Base-by-base conservation (phyloP, 1,140 invertebrate genomes). In the Bombus difficillimus region DNA sequence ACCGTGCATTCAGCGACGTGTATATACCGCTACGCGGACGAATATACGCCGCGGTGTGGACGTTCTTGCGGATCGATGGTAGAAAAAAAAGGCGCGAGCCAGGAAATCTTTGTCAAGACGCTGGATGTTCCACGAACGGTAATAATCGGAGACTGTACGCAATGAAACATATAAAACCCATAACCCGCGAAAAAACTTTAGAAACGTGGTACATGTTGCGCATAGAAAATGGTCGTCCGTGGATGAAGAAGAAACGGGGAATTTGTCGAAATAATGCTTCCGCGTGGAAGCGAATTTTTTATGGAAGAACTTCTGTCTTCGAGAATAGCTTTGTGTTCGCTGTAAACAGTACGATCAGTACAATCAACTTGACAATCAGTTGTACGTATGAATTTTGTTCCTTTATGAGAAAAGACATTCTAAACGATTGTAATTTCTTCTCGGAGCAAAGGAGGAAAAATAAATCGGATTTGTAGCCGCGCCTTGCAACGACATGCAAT, bases 21-120 rank as follows among this genome's bases (percentile, higher is more conserved):
- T 90, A 90, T 81, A 89, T 90, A 91, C 89, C 85, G 89, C 85
- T 89, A 90, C 57, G 57, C 81, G 87, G 57, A 89, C 87, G 88
- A 88, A 86, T 87, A 89, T 86, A 89, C 86, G 47, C 43, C 47
- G 59, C 81, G 57, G 59, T n/a, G 82, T 62, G 79, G 84, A 89
- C 87, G 87, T 89, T 89, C 80, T 83, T 83, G 72, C 88, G 66
- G 69, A 32, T 68, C 57, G 43, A 73, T n/a, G 81, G 32, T 62
- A 83, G n/a, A 15, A 43, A 18, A 25, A 85, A 90, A 84, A 87
- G 53, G 66, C 59, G 71, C 77, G 77, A 83, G 77, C 77, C 81
- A 77, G 84, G 83, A 90, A 90, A 90, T 89, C 87, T 89, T 87
- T 81, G 15, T 75, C 43, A 53, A 57, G 88, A 83, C 85, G 78